These are phyloP conservation scores for Mongoloraphidia duomilia DNA, from an alignment of 2,888 invertebrate genomes.

Conservation along the genomic window DNA sequence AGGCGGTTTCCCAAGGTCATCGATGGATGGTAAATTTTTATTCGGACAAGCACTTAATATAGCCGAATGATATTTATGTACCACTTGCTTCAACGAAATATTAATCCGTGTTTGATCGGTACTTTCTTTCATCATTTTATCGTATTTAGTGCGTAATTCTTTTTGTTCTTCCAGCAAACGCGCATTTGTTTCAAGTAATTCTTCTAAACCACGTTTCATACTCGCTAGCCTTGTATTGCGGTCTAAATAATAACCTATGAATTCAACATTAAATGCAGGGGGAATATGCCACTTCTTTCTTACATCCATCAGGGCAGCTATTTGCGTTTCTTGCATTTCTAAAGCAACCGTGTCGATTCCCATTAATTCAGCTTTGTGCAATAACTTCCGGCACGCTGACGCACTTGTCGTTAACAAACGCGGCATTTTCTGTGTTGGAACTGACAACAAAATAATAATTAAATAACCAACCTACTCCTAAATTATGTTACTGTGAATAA, in stretches of 20 bases:
- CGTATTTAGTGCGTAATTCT: constrained; percentile 58
- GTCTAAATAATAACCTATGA: constrained; percentile 86
- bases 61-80: constrained; percentile 46
- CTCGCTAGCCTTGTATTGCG: constrained; percentile 68
- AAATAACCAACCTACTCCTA: constrained; percentile 3
- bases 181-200: constrained; percentile 58
- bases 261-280: constrained; percentile 88
- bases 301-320: constrained; percentile 68
- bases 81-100: constrained; percentile 40
- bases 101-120: constrained; percentile 48
- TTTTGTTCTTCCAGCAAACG: constrained; percentile 66
- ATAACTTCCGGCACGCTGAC: constrained; percentile 67
- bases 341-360: constrained; percentile 71
- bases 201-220: constrained; percentile 61
- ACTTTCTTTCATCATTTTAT: constrained; percentile 47
- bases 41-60: constrained; percentile 45
- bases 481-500: neutral
- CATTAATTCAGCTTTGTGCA: constrained; percentile 79
- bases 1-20: constrained; percentile 35
- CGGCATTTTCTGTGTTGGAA: constrained; percentile 91
- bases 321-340: constrained; percentile 72
- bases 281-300: constrained; percentile 89
- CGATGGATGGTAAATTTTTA: constrained; percentile 40
- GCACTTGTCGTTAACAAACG: constrained; percentile 80
- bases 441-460: constrained; percentile 31